These are phyloP conservation scores for Cariama cristata DNA, from an alignment of 2,113 vertebrate genomes.

Conservation along the genomic window DNA sequence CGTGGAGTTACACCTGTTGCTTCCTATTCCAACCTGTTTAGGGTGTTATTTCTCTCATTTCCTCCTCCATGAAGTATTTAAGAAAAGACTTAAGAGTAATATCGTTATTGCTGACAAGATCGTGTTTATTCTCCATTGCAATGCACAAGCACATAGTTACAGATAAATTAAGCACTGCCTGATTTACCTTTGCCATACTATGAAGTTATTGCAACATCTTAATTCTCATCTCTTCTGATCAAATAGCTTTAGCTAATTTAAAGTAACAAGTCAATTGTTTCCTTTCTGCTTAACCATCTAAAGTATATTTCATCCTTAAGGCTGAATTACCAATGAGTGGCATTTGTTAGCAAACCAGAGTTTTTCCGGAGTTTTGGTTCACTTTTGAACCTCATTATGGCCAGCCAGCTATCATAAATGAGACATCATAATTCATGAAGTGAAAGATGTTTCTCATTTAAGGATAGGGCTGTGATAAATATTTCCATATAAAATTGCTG, in stretches of 20 bases:
- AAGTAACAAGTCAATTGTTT: conserved; percentile 35
- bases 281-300: conserved; percentile 45
- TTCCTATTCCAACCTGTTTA: not conserved
- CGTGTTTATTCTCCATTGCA: not conserved
- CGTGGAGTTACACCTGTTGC: not conserved
- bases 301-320: conserved; percentile 30
- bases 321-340: not conserved
- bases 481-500: not conserved
- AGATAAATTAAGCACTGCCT: not conserved
- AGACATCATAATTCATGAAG: not conserved
- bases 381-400: not conserved
- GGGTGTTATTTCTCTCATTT: not conserved
- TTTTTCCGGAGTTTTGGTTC: not conserved
- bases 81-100: not conserved
- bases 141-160: not conserved
- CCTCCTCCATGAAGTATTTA: not conserved
- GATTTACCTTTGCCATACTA: not conserved
- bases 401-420: not conserved
- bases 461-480: not conserved
- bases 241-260: conserved; percentile 54
- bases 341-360: not conserved
- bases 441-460: not conserved
- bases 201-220: conserved; percentile 27
- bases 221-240: not conserved
- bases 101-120: not conserved